Conservation (phyloP, 1,140 invertebrate genomes). For the Lanistes nyassanus region DNA sequence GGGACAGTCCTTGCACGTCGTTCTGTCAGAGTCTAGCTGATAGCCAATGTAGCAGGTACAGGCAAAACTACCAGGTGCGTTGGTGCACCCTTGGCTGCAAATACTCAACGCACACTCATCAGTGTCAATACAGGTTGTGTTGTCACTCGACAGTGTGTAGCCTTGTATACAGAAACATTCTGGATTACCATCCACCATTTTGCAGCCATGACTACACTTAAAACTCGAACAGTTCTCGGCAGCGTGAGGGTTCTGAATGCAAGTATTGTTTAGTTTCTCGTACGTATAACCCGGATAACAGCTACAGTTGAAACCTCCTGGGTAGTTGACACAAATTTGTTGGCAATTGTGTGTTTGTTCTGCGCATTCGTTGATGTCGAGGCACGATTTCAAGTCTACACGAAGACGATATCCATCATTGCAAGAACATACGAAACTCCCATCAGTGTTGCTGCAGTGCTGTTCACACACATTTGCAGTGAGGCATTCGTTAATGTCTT, state of each 20-base stretch:
- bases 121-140: background rate
- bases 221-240: background rate
- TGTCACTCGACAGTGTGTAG: background rate
- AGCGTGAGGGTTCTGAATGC: background rate
- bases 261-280: constrained; percentile 11
- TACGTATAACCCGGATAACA: constrained; percentile 36
- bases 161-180: background rate
- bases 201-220: background rate
- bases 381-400: background rate
- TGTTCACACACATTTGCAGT: constrained; percentile 1
- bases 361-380: constrained; percentile 62
- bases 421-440: constrained; percentile 23
- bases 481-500: background rate
- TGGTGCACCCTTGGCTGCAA: constrained; percentile 19
- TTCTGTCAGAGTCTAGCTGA: background rate
- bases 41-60: constrained; percentile 23
- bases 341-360: constrained; percentile 58
- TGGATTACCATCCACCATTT: background rate
- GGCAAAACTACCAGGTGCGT: constrained; percentile 13
- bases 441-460: constrained; percentile 20
- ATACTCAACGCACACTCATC: constrained; percentile 13
- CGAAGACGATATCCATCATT: constrained; percentile 9
- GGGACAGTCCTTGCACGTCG: constrained; percentile 13
- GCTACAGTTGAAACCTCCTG: constrained; percentile 40
- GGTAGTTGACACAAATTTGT: constrained; percentile 53